Base-by-base conservation (phyloP, 2,113 vertebrate genomes). In the Lanius ludovicianus region DNA sequence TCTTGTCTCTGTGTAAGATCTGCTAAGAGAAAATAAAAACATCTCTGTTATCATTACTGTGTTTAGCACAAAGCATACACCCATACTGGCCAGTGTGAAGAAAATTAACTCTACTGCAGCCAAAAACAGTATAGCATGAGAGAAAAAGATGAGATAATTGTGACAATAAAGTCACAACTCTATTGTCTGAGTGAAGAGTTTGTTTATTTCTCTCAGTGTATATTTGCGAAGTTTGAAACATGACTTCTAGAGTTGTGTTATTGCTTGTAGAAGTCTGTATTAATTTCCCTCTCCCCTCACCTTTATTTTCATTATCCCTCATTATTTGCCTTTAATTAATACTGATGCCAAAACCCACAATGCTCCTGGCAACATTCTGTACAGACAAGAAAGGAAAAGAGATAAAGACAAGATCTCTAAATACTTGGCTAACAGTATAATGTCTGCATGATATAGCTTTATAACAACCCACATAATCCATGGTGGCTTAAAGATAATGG, bases 251-350 rank as follows among this genome's bases (percentile, higher is more conserved):
- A 70, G 6, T 1, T 31, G 3, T 42, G 17, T 5, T 37, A 79
- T 52, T 59, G 4, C 9, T 69, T 67, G 33, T 10, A 74, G 7
- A 65, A 62, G 2, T 46, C 47, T 78, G 2, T 49, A 24, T 31
- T 3, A 10, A 2, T 76, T 84, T 77, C 2, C 11, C 2, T n/a
- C 21, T 86, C 11, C 0, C 10, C 13, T 4, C 11, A 33, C 11
- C 12, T 65, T 84, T 59, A 35, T 77, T 84, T 82, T 33, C 13
- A 24, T 27, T 82, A 39, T 47, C 6, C 4, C 3, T 55, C 14
- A 30, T 87, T 46, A 77, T 62, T 87, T 80, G 9, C 21, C 20
- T 77, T 62, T 60, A 75, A 47, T 80, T 76, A 74, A 62, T 24
- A 23, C 7, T 24, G 3, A 6, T 42, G 13, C 65, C 33, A 84